Evolutionary conservation across 2,113 vertebrate genomes (phyloP), one percentile per base, ranked within the genome.

Genomic region (Rafetus swinhoei): DNA sequence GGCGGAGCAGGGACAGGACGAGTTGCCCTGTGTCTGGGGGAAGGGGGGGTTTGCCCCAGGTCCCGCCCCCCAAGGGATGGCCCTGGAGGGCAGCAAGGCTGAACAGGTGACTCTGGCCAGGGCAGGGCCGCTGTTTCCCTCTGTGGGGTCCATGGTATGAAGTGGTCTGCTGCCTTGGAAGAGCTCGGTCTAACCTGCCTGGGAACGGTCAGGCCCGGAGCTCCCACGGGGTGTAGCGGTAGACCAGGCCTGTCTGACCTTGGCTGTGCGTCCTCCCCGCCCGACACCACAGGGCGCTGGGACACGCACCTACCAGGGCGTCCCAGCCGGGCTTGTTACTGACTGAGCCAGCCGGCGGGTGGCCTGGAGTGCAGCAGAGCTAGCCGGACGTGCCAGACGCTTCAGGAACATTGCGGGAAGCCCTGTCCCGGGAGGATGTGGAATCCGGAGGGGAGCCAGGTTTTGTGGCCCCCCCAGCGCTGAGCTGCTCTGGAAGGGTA

Each of bases 351-450:
- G n/a, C n/a, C n/a, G n/a, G n/a, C n/a, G n/a, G n/a, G n/a, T n/a
- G n/a, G n/a, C n/a, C n/a, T n/a, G n/a, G n/a, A n/a, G n/a, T n/a
- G n/a, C n/a, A n/a, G n/a, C n/a, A n/a, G n/a, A n/a, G n/a, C n/a
- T n/a, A n/a, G n/a, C n/a, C n/a, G n/a, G n/a, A n/a, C n/a, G n/a
- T n/a, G n/a, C n/a, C n/a, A n/a, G n/a, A n/a, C n/a, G n/a, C n/a
- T n/a, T n/a, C n/a, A n/a, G n/a, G n/a, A n/a, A n/a, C n/a, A n/a
- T n/a, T n/a, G n/a, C n/a, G n/a, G n/a, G n/a, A n/a, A 35, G 39
- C 19, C 72, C 3, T 0, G 39, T 53, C 19, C 7, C 21, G 5
- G 14, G 1, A 3, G 3, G 14, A 45, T 18, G 32, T 10, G n/a
- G 74, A 50, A 22, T 50, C 54, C 13, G 7, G 62, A 79, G 54